Conservation (phyloP, 2,113 vertebrate genomes). For the Poeciliopsis prolifica region DNA sequence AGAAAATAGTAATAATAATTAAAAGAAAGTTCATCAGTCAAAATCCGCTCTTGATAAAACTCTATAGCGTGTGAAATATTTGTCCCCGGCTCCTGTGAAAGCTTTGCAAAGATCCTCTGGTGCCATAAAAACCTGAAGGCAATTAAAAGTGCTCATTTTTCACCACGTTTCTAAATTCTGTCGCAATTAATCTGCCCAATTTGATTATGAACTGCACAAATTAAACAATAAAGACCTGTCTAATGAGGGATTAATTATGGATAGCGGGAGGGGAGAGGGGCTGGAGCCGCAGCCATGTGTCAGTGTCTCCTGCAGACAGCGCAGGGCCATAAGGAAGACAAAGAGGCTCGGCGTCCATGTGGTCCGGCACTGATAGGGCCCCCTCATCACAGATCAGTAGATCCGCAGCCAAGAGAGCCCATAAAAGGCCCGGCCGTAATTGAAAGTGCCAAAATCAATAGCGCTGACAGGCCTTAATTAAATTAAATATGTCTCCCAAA, state of each 20-base stretch:
- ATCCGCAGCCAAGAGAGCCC: constrained; percentile 88
- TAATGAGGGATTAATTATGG: constrained; percentile 99
- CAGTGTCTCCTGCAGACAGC: constrained; percentile 87
- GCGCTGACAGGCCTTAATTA: constrained; percentile 96
- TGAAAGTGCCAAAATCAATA: constrained; percentile 99
- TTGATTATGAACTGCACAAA: constrained; percentile 99
- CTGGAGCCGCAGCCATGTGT: constrained; percentile 88
- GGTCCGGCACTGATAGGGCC: constrained; percentile 93
- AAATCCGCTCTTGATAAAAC: constrained; percentile 78
- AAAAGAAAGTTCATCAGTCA: constrained; percentile 86
- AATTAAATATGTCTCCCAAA: constrained; percentile 94
- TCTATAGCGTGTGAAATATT: constrained; percentile 81
- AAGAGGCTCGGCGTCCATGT: constrained; percentile 91
- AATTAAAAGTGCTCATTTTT: constrained; percentile 92
- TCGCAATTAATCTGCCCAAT: constrained; percentile 99
- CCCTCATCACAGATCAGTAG: constrained; percentile 96
- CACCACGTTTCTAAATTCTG: constrained; percentile 90
- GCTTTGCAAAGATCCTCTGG: constrained; percentile 85
- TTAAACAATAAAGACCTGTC: constrained; percentile 99
- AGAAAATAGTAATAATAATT: constrained; percentile 58
- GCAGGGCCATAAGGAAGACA: constrained; percentile 91
- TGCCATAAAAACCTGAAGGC: constrained; percentile 69
- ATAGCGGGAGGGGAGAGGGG: constrained; percentile 88
- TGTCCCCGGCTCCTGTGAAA: constrained; percentile 85
- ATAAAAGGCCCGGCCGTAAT: constrained; percentile 88